Evolutionary conservation across 2,113 vertebrate species (phyloP), one percentile per base, ranked within the genome.

Genomic region (Callospermophilus lateralis): DNA sequence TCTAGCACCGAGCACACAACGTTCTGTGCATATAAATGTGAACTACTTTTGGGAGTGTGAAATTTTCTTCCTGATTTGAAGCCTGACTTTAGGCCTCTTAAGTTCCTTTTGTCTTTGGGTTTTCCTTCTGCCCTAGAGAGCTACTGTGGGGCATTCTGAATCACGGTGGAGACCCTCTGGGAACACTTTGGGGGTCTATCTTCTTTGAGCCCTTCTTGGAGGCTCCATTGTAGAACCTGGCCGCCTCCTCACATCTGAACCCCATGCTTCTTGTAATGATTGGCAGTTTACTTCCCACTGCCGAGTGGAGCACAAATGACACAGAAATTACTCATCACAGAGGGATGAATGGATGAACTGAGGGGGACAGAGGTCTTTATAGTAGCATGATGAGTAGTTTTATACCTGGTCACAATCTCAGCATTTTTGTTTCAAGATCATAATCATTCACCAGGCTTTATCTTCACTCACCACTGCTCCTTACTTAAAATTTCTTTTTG

Each of bases 401-500:
- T 61, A 24, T 67, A 79, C 55, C 42, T 84, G 58, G 34, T 95
- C 34, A 84, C 15, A 79, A 19, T 70, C 65, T 20, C 53, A 39
- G 39, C 58, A 28, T 61, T 92, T 95, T 68, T 61, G 42, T 34
- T 51, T 8, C 39, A 72, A 72, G 3, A 12, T 93, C 16, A 48
- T 55, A 7, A 3, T 89, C 77, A 74, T 55, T 96, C 37, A 83
- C 3, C 28, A 90, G 81, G 17, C 28, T 93, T 95, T 79, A 55
- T 78, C 85, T 92, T 80, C 34, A 67, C 1, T 68, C 7, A 8
- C 84, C 4, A 11, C 39, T 9, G 53, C 72, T 73, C 45, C 45
- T 45, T 89, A 83, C 73, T 93, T 93, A 93, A 97, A 94, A 70
- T 93, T 94, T 90, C n/a, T 61, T 81, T 90, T 90, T 81, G 72